Evolutionary conservation across 1,140 invertebrate species (phyloP).

Genomic region (Subanguina moxae): DNA sequence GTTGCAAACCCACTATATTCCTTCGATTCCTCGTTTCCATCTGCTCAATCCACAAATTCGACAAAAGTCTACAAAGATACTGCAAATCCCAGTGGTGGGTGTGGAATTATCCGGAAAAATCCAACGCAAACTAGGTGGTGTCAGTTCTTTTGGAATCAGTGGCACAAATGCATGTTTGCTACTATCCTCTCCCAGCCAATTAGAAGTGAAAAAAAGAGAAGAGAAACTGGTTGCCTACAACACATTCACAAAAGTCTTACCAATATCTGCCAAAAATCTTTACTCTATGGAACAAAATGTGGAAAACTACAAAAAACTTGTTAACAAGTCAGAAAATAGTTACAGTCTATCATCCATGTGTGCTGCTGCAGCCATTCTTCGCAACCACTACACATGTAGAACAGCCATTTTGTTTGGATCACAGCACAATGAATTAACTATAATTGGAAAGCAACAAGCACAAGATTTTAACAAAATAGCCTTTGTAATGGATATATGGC

Average conservation of each 20-base stretch:
- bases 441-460: background rate
- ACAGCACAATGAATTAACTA: background rate
- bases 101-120: background rate
- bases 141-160: conserved; percentile 43
- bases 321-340: background rate
- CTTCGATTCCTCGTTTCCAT: conserved; percentile 22
- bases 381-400: conserved; percentile 2
- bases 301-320: conserved; percentile 5
- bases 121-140: conserved; percentile 5
- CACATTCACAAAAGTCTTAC: background rate
- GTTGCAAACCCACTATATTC: conserved; percentile 22
- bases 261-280: background rate
- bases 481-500: background rate
- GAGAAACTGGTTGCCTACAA: background rate
- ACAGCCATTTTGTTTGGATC: background rate
- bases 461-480: background rate
- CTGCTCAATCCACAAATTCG: conserved; percentile 25
- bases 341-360: background rate
- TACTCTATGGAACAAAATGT: background rate
- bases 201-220: background rate
- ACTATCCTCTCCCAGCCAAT: conserved; percentile 27
- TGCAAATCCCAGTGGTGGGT: conserved; percentile 1
- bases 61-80: background rate
- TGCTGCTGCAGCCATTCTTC: background rate
- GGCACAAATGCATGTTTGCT: conserved; percentile 49